Conservation (phyloP, 2,797 vertebrate genomes). For the Potorous gilbertii region DNA sequence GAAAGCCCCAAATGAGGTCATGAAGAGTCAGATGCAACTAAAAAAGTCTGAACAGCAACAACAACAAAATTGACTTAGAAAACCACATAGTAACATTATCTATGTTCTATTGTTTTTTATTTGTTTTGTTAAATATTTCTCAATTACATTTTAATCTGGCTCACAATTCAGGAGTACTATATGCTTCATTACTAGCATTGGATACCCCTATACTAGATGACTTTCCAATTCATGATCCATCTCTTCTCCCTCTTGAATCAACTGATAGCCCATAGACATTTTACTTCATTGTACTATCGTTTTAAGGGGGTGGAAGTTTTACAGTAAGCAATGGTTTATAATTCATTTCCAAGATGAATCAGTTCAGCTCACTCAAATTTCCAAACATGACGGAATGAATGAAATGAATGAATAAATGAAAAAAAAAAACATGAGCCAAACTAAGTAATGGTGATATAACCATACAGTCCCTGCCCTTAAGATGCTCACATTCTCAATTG, state of each 20-base stretch:
- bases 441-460: neutral
- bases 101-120: neutral
- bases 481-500: neutral
- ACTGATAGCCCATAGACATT: neutral
- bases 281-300: neutral
- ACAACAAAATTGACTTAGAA: neutral
- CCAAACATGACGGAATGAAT: neutral
- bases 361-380: neutral
- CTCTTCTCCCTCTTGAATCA: neutral
- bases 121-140: no score
- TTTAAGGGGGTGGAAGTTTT: neutral
- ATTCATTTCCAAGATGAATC: neutral
- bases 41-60: neutral
- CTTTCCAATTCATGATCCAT: neutral
- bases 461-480: neutral
- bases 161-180: neutral
- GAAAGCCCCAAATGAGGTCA: neutral
- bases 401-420: neutral
- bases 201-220: neutral
- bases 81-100: neutral
- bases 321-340: neutral
- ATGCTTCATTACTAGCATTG: neutral
- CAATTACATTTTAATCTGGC: neutral
- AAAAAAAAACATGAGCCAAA: neutral
- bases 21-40: neutral